Evolutionary conservation across 2,113 vertebrate genomes (phyloP).

Genomic region (Perognathus longimembris): DNA sequence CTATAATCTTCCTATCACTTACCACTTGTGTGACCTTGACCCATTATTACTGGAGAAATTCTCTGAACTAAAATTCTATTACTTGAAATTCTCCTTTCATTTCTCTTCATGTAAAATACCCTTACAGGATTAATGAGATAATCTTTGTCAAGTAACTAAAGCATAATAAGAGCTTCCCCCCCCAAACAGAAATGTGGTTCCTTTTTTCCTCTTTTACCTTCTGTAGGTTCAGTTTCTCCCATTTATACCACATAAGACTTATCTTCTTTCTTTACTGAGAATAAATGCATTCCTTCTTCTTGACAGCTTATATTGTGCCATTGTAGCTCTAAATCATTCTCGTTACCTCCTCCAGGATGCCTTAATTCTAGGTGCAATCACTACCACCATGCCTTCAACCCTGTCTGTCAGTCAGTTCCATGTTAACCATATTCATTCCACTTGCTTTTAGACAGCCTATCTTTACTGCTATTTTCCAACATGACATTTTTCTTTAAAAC

Average conservation of each 20-base stretch:
- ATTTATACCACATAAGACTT: not conserved
- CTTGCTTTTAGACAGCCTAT: not conserved
- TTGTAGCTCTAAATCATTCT: not conserved
- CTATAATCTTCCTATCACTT: not conserved
- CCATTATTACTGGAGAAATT: not conserved
- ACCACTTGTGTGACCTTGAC: not conserved
- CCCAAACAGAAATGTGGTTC: not conserved
- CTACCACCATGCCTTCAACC: not conserved
- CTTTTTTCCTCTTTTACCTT: not conserved
- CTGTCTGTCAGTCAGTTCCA: not conserved
- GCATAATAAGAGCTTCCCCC: not conserved
- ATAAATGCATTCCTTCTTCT: constrained; percentile 45
- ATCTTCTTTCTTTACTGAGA: constrained; percentile 33
- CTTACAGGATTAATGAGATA: not conserved
- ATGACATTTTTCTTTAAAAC: constrained; percentile 41
- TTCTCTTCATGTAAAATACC: constrained; percentile 26
- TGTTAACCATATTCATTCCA: constrained; percentile 19
- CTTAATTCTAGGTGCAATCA: constrained; percentile 46
- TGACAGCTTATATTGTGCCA: constrained; percentile 6
- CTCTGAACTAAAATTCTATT: too few relatives aligned
- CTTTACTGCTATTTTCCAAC: constrained; percentile 40
- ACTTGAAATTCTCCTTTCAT: too few relatives aligned
- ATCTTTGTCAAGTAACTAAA: not conserved
- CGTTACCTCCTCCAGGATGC: not conserved
- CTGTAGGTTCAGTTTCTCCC: not conserved